phyloP scores from a whole-genome alignment of 2,888 invertebrate genomes.

The Trisateles emortualis region DNA sequence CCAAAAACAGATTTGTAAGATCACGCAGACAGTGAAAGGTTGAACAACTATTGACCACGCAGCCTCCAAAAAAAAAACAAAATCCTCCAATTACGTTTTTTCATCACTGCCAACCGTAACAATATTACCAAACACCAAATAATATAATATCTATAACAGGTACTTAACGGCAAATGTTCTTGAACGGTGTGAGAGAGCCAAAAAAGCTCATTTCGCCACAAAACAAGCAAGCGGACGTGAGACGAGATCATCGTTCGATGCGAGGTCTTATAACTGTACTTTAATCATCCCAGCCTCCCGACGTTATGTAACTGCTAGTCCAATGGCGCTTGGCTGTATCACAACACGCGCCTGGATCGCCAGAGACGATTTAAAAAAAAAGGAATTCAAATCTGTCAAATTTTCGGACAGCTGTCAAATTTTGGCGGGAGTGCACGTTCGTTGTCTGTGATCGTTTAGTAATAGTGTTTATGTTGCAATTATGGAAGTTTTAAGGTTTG shows the following conservation, averaged over 20 bases:
- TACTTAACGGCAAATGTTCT: slow-evolving; percentile 45
- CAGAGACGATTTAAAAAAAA: slow-evolving; percentile 38
- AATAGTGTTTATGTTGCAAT: slow-evolving; percentile 21
- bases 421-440: slow-evolving; percentile 40
- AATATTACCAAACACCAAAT: slow-evolving; percentile 5
- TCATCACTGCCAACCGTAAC: slow-evolving; percentile 8
- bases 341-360: slow-evolving; percentile 67
- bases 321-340: slow-evolving; percentile 69
- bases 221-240: slow-evolving; percentile 72
- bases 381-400: slow-evolving; percentile 36
- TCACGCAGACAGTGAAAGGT: slow-evolving; percentile 6
- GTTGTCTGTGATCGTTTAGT: slow-evolving; percentile 31
- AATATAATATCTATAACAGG: slow-evolving; percentile 32
- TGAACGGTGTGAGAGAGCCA: slow-evolving; percentile 65
- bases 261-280: slow-evolving; percentile 86
- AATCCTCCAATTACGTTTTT: slow-evolving; percentile 16
- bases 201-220: slow-evolving; percentile 83
- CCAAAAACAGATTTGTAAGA: background rate
- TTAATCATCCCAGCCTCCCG: slow-evolving; percentile 74
- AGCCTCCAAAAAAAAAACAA: background rate
- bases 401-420: slow-evolving; percentile 34
- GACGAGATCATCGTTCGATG: slow-evolving; percentile 80
- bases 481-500: slow-evolving; percentile 51
- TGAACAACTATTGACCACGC: background rate
- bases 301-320: slow-evolving; percentile 82